Base-by-base conservation (phyloP, 2,888 invertebrate species). In the Leptinotarsa tumamoca region DNA sequence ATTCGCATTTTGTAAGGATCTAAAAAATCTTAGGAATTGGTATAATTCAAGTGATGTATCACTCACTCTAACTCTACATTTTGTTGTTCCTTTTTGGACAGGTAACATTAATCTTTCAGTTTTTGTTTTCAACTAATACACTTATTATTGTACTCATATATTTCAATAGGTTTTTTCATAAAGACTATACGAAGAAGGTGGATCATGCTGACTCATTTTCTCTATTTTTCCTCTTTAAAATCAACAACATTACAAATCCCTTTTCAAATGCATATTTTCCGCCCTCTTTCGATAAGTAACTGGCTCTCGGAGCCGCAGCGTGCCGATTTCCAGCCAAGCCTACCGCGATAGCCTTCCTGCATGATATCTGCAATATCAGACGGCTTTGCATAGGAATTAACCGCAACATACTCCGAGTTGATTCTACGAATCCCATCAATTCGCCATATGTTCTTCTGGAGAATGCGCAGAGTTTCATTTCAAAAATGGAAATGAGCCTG, bases 341-440 rank as follows among this genome's bases (percentile, higher is more conserved):
- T 74, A 72, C 68, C 67, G 52, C 69, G 67, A 74, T 72, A 71
- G 68, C 73, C 74, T 80, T 73, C 75, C 80, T 80, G 78, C 80
- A 80, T 78, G 77, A 79, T 81, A 81, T 80, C 81, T 80, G 80
- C 81, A 81, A 79, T 79, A 58, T 58, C 58, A 58, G 58, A 58
- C 58, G 58, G 23, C 58, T 58, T 58, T 58, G 58, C 58, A 58
- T 58, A 58, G 21, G 58, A 58, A 58, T 58, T 58, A 58, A 58
- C 58, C 58, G 58, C 58, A 58, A 58, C 27, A 58, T 23, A 58
- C 58, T 58, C 58, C 58, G 58, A 23, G 21, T 58, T 58, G 58
- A 58, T 58, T 58, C 58, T 23, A 78, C 77, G 81, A 79, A 75
- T 56, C 51, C 58, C 58, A 58, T 58, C 58, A 58, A 58, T 58